A percentile compares a stretch with the other conserved stretches of the same genome.
Evolutionary conservation across 2,797 vertebrate species (phyloP).

Genomic region (Tamandua tetradactyla): DNA sequence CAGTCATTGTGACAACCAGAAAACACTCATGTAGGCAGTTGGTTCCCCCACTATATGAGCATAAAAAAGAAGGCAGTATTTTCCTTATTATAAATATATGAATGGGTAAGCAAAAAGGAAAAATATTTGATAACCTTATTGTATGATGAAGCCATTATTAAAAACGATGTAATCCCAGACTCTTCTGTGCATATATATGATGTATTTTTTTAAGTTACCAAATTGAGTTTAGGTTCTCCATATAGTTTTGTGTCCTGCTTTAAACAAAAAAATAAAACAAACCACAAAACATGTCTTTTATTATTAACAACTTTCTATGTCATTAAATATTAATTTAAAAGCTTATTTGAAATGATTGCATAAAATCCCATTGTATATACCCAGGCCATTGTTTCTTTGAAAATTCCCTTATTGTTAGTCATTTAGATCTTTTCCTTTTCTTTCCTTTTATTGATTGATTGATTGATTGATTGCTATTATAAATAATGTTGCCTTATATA

Average conservation of each 20-base stretch:
- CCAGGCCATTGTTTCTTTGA: neutral
- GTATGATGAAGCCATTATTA: neutral
- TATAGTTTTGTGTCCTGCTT: conserved; percentile 7
- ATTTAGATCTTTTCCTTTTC: neutral
- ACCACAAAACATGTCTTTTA: neutral
- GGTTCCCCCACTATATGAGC: neutral
- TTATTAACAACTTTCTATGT: neutral
- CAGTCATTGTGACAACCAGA: neutral
- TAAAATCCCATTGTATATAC: neutral
- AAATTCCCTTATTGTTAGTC: neutral
- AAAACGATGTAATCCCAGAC: neutral
- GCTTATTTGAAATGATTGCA: neutral
- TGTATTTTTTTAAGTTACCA: neutral
- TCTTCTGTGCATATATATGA: neutral
- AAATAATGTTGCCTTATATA: neutral
- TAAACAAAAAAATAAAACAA: neutral
- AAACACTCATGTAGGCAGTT: neutral
- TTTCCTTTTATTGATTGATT: too few species aligned
- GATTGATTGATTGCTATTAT: neutral
- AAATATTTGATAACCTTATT: neutral
- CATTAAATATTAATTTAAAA: conserved; percentile 6
- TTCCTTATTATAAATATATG: neutral
- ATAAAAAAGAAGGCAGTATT: neutral
- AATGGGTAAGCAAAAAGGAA: neutral
- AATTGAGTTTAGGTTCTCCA: neutral